Base-by-base conservation (phyloP, 2,797 vertebrate genomes). In the Tokudaia muenninki region DNA sequence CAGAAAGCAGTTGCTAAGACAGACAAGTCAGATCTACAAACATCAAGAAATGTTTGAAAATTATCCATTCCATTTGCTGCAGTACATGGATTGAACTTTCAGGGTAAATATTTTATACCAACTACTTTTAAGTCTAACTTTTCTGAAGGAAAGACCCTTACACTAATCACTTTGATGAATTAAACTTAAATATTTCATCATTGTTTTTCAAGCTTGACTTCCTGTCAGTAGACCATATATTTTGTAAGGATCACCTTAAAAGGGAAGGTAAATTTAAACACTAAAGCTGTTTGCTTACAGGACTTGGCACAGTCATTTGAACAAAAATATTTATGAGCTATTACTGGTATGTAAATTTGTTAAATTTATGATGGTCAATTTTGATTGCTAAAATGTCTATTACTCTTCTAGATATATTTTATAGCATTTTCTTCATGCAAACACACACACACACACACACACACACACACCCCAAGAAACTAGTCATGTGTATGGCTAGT, bases 181-280 rank as follows among this genome's bases (percentile, higher is more conserved):
- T 93, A 90, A 96, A 72, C 24, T 95, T 79, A 57, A 96, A 57
- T 94, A 87, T 92, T 94, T 97, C 63, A 26, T 67, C 17, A 57
- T 79, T 41, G 7, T 3, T 87, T 90, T 81, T 44, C 22, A 78
- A 55, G 24, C 95, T 91, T 93, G 37, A 88, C 67, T 87, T 91
- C 52, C 77, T 89, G 16, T 88, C 41, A 50, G n/a, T 52, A 86
- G 52, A 82, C 86, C 55, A 80, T 65, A 59, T 31, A 10, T 10
- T 86, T 86, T 87, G 88, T 14, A 72, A 74, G 59, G 16, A 89
- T 89, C 7, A 91, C 21, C 21, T 97, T 78, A 94, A 90, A 77
- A 81, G 88, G 81, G 88, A 94, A 95, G 89, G 29, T 95, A 92
- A 93, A 95, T 87, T 80, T 92, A 84, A 97, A 95, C 90, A 87